These are phyloP conservation scores for Chaetura pelagica DNA, from an alignment of 2,113 vertebrate species.

Conservation along the genomic window DNA sequence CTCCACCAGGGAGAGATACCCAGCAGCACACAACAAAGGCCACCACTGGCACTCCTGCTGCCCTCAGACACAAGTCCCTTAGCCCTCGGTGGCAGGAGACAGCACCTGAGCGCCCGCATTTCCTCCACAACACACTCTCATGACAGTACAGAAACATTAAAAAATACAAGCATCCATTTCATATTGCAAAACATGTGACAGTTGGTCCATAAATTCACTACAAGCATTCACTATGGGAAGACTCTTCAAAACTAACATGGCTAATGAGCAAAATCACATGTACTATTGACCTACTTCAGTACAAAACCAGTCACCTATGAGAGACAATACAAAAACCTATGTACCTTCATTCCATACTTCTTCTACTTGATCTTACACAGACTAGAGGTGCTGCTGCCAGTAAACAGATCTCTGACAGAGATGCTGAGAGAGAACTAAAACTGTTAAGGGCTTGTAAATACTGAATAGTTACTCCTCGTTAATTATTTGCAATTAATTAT, in stretches of 20 bases:
- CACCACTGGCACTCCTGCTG: rapidly evolving
- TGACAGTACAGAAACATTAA: background rate
- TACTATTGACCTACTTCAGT: background rate
- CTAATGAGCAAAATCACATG: rapidly evolving
- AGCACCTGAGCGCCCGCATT: rapidly evolving
- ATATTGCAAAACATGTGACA: rapidly evolving
- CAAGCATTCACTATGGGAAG: background rate
- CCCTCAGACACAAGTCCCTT: too few relatives aligned
- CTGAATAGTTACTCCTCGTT: constrained; percentile 59
- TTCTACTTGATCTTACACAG: background rate
- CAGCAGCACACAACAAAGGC: rapidly evolving
- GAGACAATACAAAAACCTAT: background rate
- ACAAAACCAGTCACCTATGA: rapidly evolving
- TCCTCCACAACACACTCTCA: background rate
- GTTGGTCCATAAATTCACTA: background rate
- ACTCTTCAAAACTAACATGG: background rate
- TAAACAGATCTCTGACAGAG: constrained; percentile 8
- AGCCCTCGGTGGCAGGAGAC: rapidly evolving
- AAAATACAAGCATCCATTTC: background rate
- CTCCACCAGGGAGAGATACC: background rate
- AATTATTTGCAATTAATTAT: constrained; percentile 71
- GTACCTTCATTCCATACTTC: background rate
- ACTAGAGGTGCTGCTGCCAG: background rate
- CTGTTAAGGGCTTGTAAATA: constrained; percentile 56
- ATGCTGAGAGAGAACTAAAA: constrained; percentile 39